Evolutionary conservation across 2,113 vertebrate species (phyloP), one percentile per base, ranked within the genome.

Genomic region (Zosterops japonicus): DNA sequence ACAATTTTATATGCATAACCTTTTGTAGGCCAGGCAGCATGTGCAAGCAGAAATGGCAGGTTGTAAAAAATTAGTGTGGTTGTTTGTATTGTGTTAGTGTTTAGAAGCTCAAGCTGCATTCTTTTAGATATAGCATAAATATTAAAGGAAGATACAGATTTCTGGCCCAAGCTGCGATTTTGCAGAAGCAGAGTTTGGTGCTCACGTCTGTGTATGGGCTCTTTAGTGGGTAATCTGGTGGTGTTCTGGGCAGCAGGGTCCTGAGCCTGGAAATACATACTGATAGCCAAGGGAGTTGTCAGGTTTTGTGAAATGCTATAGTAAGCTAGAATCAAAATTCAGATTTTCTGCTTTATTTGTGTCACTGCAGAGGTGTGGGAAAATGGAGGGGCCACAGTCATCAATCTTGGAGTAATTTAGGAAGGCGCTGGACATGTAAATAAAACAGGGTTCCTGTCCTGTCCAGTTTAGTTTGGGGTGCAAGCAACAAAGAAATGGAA

Each of bases 1-100:
- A 44, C 47, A 70, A 91, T 95, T 95, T 91, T 95, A 44, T 95
- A 87, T 92, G 93, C 82, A 88, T 91, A 96, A 96, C 93, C 94
- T 91, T 97, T 94, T 90, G 90, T 57, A 74, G 90, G 50, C 75
- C 18, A 24, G 68, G 28, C 78, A 70, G 64, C 1, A 0, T 82
- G 50, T 90, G 82, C 59, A 85, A 65, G 87, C 84, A 91, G 78
- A 95, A 94, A 94, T 80, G 82, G 78, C 67, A 59, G 55, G 59
- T 33, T 79, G 71, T 95, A 95, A 95, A 95, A 90, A 74, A 79
- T 39, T 76, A 88, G 23, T 83, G 68, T 69, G 14, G 42, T 82
- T 94, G 63, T 84, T 93, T 93, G 27, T 93, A 35, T 67, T 85
- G 59, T 64, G 27, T 21, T 63, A 79, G 70, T 42, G 46, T 84